Conservation (phyloP, 2,888 invertebrate genomes). For the Thymelicus sylvestris region DNA sequence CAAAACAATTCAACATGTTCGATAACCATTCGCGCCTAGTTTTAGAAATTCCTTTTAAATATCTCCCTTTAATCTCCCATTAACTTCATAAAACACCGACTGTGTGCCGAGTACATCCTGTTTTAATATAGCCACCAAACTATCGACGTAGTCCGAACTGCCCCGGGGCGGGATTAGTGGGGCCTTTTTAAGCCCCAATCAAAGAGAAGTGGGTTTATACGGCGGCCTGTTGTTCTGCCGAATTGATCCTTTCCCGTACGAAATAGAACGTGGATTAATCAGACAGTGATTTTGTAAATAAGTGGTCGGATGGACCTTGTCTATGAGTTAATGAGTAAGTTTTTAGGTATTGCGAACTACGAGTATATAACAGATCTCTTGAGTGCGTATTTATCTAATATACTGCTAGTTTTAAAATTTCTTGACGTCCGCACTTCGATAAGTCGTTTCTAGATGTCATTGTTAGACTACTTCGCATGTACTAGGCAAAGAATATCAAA, state of each 20-base stretch:
- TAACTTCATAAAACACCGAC: conserved; percentile 15
- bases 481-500: no score
- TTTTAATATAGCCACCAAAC: conserved; percentile 34
- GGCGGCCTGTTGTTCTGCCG: conserved; percentile 34
- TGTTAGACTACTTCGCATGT: no score
- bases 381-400: no score
- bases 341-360: background rate
- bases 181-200: conserved; percentile 51
- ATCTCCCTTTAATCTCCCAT: background rate
- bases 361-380: no score
- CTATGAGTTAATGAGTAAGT: conserved; percentile 13
- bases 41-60: background rate
- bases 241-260: conserved; percentile 34
- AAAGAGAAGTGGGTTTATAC: conserved; percentile 49
- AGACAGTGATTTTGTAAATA: conserved; percentile 36
- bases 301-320: conserved; percentile 16
- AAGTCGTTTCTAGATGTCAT: no score
- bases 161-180: conserved; percentile 45
- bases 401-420: no score
- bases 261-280: conserved; percentile 35
- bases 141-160: conserved; percentile 33
- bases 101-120: conserved; percentile 18
- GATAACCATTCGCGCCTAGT: no score
- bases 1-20: no score
- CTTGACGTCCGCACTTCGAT: no score